Conservation (phyloP, 2,113 vertebrate species). For the Callionymus lyra region DNA sequence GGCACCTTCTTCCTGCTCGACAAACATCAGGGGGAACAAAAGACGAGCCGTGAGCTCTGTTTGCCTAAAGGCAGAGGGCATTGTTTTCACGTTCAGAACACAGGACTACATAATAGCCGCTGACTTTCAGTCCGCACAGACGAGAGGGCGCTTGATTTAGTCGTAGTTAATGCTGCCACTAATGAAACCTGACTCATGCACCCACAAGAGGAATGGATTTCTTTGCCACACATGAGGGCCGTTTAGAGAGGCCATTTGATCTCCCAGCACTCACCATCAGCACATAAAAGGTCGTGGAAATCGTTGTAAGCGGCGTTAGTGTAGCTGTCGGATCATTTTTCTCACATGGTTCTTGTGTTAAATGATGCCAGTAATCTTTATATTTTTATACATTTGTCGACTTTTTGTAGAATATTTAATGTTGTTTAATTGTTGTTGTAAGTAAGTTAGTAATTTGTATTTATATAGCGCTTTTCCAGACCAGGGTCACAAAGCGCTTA, state of each 20-base stretch:
- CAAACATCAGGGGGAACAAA: constrained; percentile 45
- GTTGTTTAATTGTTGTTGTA: too few species aligned
- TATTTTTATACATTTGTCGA: too few species aligned
- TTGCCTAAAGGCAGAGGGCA: constrained; percentile 27
- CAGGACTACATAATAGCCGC: constrained; percentile 35
- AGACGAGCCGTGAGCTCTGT: constrained; percentile 21
- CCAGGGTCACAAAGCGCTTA: too few species aligned
- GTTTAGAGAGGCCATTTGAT: constrained; percentile 36
- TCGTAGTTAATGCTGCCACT: constrained; percentile 34
- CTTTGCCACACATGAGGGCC: constrained; percentile 24
- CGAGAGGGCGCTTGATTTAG: constrained; percentile 33
- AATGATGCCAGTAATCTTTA: too few species aligned
- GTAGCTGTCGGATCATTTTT: constrained; percentile 3
- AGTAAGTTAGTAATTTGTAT: too few species aligned
- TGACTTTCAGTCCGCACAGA: constrained; percentile 33
- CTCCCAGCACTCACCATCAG: constrained; percentile 14
- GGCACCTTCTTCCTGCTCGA: constrained; percentile 41
- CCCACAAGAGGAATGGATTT: constrained; percentile 42
- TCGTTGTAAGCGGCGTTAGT: constrained; percentile 1
- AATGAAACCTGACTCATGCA: constrained; percentile 46
- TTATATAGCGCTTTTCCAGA: too few species aligned
- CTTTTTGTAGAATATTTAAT: too few species aligned
- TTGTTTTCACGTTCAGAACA: constrained; percentile 52
- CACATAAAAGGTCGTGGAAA: neutral
- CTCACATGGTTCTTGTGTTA: neutral